Conservation (phyloP, 1,140 invertebrate genomes). For the Neelides sp. region DNA sequence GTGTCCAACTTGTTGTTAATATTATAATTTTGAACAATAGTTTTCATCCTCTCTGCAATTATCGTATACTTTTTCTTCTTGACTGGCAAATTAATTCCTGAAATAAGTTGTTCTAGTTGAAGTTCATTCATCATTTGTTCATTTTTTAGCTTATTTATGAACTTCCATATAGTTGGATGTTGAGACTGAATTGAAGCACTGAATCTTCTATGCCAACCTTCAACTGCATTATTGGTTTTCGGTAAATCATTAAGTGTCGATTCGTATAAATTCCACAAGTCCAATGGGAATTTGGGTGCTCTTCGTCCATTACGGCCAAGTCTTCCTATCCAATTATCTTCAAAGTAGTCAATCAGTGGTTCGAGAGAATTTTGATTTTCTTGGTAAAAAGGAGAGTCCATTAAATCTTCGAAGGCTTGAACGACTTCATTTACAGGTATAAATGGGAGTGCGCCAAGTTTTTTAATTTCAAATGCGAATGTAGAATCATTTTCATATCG, state of each 20-base stretch:
- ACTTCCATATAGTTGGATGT: constrained; percentile 16
- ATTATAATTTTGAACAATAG: no score
- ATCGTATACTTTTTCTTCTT: no score
- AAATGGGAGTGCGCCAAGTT: constrained; percentile 8
- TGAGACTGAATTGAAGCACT: neutral
- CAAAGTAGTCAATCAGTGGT: constrained; percentile 10
- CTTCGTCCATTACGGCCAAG: neutral
- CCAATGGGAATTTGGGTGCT: neutral
- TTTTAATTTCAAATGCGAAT: constrained; percentile 6
- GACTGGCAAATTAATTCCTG: neutral
- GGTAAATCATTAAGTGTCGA: neutral
- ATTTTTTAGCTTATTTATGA: constrained; percentile 10
- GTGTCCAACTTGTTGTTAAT: no score
- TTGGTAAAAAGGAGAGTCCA: neutral
- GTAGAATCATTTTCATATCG: constrained; percentile 6
- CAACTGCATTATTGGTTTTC: constrained; percentile 8
- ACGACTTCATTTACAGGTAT: constrained; percentile 8
- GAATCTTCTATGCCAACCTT: constrained; percentile 12
- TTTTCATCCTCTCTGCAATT: no score
- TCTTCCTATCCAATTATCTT: constrained; percentile 13
- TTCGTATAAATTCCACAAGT: constrained; percentile 8
- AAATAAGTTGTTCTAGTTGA: neutral
- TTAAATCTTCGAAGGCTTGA: neutral
- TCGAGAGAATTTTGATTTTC: constrained; percentile 4
- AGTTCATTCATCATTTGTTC: constrained; percentile 8